Conservation (phyloP, 2,113 vertebrate genomes). For the Serinus canaria region DNA sequence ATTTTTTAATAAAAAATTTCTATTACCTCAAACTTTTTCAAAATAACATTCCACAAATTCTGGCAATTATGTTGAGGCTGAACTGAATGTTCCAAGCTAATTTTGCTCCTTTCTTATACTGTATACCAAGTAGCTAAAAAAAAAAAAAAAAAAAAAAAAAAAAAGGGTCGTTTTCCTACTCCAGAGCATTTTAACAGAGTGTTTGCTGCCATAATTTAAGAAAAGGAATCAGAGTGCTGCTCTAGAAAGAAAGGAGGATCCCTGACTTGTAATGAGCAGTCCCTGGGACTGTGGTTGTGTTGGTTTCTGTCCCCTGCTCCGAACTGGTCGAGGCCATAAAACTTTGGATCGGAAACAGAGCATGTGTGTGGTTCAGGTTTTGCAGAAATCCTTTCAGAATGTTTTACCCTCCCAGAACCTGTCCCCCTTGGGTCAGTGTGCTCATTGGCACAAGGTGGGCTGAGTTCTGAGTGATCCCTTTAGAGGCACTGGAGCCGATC, state of each 20-base stretch:
- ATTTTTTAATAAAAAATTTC: background rate
- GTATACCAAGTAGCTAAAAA: background rate
- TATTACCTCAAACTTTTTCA: background rate
- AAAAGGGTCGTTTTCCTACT: background rate
- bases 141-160: background rate
- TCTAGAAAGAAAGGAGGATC: background rate
- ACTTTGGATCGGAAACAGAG: background rate
- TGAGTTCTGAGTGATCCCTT: background rate
- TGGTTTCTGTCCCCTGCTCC: background rate
- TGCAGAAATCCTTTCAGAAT: background rate
- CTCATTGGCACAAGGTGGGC: fast-evolving
- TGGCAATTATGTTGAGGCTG: background rate
- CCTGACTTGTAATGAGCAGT: background rate
- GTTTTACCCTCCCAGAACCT: background rate
- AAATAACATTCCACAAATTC: background rate
- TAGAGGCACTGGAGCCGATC: fast-evolving
- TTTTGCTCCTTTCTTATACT: background rate
- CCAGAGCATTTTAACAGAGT: background rate
- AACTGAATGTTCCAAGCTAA: background rate
- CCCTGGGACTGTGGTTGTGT: background rate
- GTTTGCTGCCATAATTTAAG: background rate
- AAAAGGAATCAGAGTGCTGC: background rate
- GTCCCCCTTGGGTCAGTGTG: background rate
- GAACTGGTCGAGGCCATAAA: background rate
- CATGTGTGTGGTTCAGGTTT: background rate